Percentiles rank a stretch among this genome's conserved stretches.
Conservation (phyloP, 1,140 invertebrate species). For the Cherax destructor region DNA sequence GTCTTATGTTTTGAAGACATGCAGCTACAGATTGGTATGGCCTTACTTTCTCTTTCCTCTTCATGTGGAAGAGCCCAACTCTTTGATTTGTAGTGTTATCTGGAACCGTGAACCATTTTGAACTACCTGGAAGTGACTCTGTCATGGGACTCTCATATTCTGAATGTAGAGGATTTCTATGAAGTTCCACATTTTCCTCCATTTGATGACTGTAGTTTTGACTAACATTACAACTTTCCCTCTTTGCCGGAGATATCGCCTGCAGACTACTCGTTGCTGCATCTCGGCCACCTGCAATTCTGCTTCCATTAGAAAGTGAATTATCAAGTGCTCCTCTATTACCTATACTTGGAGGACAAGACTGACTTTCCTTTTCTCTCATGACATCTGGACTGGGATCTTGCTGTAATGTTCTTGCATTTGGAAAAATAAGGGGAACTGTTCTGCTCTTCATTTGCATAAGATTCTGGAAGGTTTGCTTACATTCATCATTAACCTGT, state of each 20-base stretch:
- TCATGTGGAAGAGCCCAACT: neutral
- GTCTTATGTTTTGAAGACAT: neutral
- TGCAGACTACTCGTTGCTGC: neutral
- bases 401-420: neutral
- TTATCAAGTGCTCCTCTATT: neutral
- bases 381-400: neutral
- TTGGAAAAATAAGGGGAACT: conserved; percentile 3
- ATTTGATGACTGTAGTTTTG: neutral
- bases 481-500: neutral
- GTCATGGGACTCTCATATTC: neutral
- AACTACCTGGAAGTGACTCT: neutral
- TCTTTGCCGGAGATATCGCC: neutral
- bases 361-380: neutral
- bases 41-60: neutral
- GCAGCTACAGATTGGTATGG: neutral
- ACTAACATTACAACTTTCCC: neutral
- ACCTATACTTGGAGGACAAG: neutral
- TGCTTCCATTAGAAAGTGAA: neutral
- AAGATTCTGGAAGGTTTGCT: conserved; percentile 17
- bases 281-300: neutral
- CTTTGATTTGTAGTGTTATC: neutral
- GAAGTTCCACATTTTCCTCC: neutral
- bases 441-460: conserved; percentile 21
- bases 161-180: neutral
- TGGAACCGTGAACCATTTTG: neutral